phyloP scores from a whole-genome alignment of 2,888 invertebrate species.

The Seladonia tumulorum region DNA sequence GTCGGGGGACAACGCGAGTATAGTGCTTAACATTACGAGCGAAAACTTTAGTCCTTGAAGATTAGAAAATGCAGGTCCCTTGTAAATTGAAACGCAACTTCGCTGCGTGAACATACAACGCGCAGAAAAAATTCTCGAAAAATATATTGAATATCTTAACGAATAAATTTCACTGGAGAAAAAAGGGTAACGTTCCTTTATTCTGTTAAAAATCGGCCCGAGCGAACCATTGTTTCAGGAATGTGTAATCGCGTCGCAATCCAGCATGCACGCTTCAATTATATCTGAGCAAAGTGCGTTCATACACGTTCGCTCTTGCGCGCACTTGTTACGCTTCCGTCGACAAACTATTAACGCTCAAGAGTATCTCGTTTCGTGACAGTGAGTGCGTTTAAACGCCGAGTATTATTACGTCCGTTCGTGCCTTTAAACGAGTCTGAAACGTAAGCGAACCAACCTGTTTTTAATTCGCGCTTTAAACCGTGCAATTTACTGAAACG shows the following conservation, averaged over 20 bases:
- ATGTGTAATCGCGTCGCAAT: neutral
- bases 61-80: neutral
- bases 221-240: neutral
- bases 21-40: constrained; percentile 16
- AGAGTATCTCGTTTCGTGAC: constrained; percentile 10
- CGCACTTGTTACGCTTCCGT: constrained; percentile 7
- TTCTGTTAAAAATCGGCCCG: no score
- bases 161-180: no score
- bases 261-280: neutral
- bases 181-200: no score
- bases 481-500: neutral
- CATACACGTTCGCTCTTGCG: neutral
- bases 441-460: neutral
- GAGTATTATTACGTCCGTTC: neutral
- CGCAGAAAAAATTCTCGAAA: no score
- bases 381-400: constrained; percentile 4
- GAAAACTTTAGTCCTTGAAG: neutral
- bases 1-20: constrained; percentile 9
- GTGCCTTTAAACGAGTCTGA: neutral
- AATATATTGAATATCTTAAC: no score
- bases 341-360: constrained; percentile 4
- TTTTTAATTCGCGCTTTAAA: neutral
- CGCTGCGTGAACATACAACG: neutral
- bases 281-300: neutral
- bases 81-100: neutral